Conservation (phyloP, 2,113 vertebrate species). For the Galemys pyrenaicus region DNA sequence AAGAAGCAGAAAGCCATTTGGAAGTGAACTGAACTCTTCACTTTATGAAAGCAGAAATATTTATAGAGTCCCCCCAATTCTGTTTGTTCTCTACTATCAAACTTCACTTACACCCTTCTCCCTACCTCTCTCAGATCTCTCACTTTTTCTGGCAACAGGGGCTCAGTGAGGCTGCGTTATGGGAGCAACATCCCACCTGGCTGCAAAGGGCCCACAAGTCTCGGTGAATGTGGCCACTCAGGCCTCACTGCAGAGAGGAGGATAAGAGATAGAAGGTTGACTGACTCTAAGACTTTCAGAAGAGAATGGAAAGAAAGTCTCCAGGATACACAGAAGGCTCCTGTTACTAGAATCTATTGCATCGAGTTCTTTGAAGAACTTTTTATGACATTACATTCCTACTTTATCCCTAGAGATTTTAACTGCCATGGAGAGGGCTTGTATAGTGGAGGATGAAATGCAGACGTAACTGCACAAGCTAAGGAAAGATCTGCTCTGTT, state of each 20-base stretch:
- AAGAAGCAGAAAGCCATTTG: background rate
- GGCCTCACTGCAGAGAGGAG: background rate
- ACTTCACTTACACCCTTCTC: background rate
- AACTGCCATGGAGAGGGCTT: background rate
- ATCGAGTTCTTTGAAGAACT: background rate
- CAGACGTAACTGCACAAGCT: background rate
- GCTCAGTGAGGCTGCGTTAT: background rate
- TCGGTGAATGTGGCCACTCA: too few species aligned
- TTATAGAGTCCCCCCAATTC: background rate
- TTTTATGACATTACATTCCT: background rate
- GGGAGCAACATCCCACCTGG: too few species aligned
- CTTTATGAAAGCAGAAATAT: background rate
- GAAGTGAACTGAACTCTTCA: background rate
- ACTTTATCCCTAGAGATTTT: background rate
- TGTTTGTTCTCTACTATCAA: background rate
- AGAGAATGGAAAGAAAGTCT: background rate
- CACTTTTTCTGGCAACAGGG: background rate
- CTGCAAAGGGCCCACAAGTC: background rate
- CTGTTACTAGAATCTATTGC: background rate
- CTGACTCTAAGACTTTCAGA: background rate
- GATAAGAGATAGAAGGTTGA: background rate
- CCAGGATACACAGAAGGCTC: background rate
- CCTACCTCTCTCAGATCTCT: background rate
- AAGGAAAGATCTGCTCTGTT: background rate
- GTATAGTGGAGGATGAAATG: background rate